Percentiles rank a stretch among this genome's conserved stretches.
Evolutionary conservation across 2,113 vertebrate species (phyloP).

Genomic region (Atrichornis clamosus): DNA sequence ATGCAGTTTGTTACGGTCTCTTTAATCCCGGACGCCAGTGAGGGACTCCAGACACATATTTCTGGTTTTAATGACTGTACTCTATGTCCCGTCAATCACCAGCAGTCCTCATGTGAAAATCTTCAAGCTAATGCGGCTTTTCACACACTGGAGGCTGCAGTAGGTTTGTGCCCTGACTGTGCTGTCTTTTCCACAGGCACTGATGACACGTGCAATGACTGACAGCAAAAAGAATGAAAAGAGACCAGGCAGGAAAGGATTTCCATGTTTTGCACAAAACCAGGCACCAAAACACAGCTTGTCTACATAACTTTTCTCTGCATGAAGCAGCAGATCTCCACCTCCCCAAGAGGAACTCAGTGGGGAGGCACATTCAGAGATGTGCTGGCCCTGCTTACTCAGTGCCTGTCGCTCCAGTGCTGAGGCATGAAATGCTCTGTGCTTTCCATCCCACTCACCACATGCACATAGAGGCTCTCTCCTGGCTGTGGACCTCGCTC

Average conservation of each 20-base stretch:
- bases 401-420: background rate
- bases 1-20: background rate
- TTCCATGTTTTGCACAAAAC: conserved; percentile 19
- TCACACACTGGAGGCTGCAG: background rate
- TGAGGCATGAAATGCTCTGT: background rate
- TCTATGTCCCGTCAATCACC: background rate
- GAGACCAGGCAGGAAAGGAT: conserved; percentile 43
- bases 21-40: background rate
- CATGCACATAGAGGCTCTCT: background rate
- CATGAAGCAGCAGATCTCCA: conserved; percentile 39
- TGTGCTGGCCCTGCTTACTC: conserved; percentile 3
- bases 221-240: conserved; percentile 35
- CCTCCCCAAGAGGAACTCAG: background rate
- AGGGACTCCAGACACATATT: background rate
- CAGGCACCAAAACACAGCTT: conserved; percentile 48
- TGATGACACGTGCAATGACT: conserved; percentile 12
- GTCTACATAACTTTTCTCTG: conserved; percentile 17
- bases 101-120: background rate
- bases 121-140: background rate
- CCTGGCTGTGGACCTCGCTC: background rate
- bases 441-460: conserved; percentile 7
- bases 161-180: background rate
- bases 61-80: background rate
- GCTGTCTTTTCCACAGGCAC: background rate
- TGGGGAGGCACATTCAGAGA: background rate